Percentiles rank a stretch among this genome's conserved stretches.
These are phyloP conservation scores for Neolamprologus brichardi DNA, from an alignment of 2,113 vertebrate genomes.

Conservation along the genomic window DNA sequence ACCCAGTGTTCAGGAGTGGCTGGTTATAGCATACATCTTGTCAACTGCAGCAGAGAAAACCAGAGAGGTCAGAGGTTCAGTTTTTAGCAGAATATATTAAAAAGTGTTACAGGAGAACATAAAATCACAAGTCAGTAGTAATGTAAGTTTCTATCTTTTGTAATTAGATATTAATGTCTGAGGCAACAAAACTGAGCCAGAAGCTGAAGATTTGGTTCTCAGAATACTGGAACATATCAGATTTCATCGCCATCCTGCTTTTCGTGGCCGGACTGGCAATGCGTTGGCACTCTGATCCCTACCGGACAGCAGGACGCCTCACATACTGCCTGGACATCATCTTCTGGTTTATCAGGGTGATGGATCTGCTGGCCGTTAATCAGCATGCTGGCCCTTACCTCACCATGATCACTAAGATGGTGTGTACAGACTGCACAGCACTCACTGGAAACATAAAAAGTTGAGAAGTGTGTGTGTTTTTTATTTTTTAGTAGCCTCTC, in stretches of 20 bases:
- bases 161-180: slow-evolving; percentile 84
- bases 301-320: slow-evolving; percentile 76
- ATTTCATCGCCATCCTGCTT: slow-evolving; percentile 83
- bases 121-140: neutral
- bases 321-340: slow-evolving; percentile 93
- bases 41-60: slow-evolving; percentile 87
- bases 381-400: slow-evolving; percentile 93
- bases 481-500: neutral
- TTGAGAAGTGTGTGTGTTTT: neutral
- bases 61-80: slow-evolving; percentile 81
- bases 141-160: neutral
- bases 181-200: slow-evolving; percentile 84
- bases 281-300: slow-evolving; percentile 72
- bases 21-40: slow-evolving; percentile 86
- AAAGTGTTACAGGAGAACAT: neutral
- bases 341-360: slow-evolving; percentile 91
- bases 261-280: slow-evolving; percentile 83
- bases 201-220: slow-evolving; percentile 94
- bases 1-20: slow-evolving; percentile 86
- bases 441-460: neutral
- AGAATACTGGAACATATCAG: slow-evolving; percentile 95
- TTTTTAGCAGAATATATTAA: neutral
- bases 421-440: slow-evolving; percentile 53
- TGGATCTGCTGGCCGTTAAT: slow-evolving; percentile 94
- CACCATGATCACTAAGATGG: slow-evolving; percentile 98